phyloP scores from a whole-genome alignment of 2,113 vertebrate genomes.

The Sinocyclocheilus anshuiensis region DNA sequence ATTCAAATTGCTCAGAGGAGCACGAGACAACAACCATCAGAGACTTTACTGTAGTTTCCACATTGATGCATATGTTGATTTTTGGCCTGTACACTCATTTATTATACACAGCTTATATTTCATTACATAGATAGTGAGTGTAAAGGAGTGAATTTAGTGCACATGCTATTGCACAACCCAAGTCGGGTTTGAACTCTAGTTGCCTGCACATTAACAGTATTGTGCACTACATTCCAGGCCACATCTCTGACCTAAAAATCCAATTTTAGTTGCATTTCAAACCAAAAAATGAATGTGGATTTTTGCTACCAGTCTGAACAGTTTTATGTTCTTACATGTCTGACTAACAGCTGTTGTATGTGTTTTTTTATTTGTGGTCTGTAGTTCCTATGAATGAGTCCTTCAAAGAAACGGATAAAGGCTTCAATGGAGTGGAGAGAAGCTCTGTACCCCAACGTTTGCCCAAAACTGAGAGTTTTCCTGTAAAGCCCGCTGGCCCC shows the following conservation, averaged over 20 bases:
- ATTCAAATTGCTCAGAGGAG: not conserved
- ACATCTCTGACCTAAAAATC: conserved; percentile 14
- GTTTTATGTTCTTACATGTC: not conserved
- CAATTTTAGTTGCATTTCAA: not conserved
- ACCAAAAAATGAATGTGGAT: not conserved
- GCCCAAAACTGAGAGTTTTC: conserved; percentile 61
- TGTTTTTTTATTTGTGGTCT: not conserved
- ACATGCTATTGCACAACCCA: not conserved
- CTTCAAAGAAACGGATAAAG: conserved; percentile 67
- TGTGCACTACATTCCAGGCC: not conserved
- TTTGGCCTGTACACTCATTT: conserved; percentile 1
- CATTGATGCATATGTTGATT: not conserved
- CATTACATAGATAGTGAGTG: not conserved
- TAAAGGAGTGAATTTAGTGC: not conserved
- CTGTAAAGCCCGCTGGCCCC: conserved; percentile 57
- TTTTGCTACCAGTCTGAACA: not conserved
- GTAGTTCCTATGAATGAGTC: conserved; percentile 67
- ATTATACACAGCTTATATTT: not conserved
- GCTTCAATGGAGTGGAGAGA: conserved; percentile 68
- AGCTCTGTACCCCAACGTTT: conserved; percentile 56
- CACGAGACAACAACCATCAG: not conserved
- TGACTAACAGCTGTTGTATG: not conserved
- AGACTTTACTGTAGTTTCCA: not conserved
- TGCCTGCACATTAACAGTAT: not conserved
- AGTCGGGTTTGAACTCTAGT: not conserved